phyloP scores from a whole-genome alignment of 2,888 invertebrate species.

The Lycocerus yunnanus region DNA sequence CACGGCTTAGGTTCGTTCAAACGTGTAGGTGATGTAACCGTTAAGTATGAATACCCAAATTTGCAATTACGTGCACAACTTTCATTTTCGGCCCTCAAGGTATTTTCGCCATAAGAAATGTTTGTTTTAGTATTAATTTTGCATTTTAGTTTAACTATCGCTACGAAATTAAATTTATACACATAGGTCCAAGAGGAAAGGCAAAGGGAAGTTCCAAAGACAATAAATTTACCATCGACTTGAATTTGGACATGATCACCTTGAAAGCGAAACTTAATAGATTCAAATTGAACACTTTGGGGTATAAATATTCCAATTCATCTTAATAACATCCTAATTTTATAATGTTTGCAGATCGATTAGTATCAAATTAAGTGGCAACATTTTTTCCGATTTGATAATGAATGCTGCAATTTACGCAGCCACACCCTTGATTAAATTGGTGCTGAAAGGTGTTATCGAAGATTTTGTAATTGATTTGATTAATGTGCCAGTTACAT shows the following conservation, averaged over 20 bases:
- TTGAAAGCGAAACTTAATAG: slow-evolving; percentile 2
- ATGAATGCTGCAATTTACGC: background rate
- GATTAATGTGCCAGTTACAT: background rate
- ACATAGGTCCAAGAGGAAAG: slow-evolving; percentile 7
- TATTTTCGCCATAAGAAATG: background rate
- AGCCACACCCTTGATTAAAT: background rate
- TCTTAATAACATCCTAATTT: background rate
- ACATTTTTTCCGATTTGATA: background rate
- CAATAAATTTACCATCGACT: slow-evolving; percentile 9
- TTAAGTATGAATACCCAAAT: slow-evolving; percentile 2
- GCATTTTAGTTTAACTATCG: slow-evolving; percentile 9
- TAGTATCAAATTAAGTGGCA: background rate
- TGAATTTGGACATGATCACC: slow-evolving; percentile 9
- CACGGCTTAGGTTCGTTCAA: background rate
- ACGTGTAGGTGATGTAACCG: background rate
- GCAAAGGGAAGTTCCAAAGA: background rate
- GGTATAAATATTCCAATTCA: background rate
- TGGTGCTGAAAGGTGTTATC: background rate
- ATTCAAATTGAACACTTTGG: slow-evolving; percentile 5
- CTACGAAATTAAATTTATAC: slow-evolving; percentile 12
- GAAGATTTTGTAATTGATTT: background rate
- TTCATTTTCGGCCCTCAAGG: background rate
- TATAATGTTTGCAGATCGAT: background rate
- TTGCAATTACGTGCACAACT: background rate
- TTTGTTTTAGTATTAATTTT: background rate